phyloP scores from a whole-genome alignment of 92 coral and sea anemone species.

The Paragorgia papillata region DNA sequence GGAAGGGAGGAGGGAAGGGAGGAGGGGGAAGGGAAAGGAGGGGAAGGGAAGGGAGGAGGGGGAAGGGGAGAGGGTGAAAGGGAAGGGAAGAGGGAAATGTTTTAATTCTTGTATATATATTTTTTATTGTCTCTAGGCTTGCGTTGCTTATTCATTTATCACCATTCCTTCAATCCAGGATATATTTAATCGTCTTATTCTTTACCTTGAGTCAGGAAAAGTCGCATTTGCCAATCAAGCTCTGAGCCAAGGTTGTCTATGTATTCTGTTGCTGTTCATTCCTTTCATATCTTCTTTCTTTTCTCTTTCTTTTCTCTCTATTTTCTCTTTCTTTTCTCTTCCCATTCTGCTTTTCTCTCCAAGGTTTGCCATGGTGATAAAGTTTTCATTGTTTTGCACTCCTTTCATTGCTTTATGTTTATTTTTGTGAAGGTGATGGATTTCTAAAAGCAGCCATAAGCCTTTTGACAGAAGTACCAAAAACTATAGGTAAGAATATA shows the following conservation, averaged over 20 bases:
- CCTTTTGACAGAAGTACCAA: slow-evolving; percentile 84
- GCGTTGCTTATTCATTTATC: slow-evolving; percentile 92
- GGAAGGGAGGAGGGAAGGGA: too few species aligned
- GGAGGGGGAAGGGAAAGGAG: too few species aligned
- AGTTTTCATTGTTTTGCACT: too few species aligned
- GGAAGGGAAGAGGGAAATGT: too few species aligned
- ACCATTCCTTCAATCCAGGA: slow-evolving; percentile 96
- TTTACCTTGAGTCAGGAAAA: slow-evolving; percentile 91
- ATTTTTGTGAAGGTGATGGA: slow-evolving; percentile 77
- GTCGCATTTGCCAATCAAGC: slow-evolving; percentile 98
- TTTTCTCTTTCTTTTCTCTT: too few species aligned
- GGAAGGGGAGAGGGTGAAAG: too few species aligned
- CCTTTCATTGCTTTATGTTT: too few species aligned
- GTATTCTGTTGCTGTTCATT: neutral
- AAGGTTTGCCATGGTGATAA: neutral
- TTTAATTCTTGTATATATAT: too few species aligned
- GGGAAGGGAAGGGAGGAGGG: too few species aligned
- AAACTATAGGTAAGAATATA: slow-evolving; percentile 90
- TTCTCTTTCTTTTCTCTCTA: too few species aligned
- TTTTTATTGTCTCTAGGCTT: slow-evolving; percentile 65
- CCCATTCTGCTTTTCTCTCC: too few species aligned
- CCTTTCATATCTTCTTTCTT: too few species aligned
- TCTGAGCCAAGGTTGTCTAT: slow-evolving; percentile 81
- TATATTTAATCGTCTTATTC: slow-evolving; percentile 75
- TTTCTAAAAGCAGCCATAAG: slow-evolving; percentile 89